Conservation (phyloP, 2,797 vertebrate genomes). For the Pterois miles region DNA sequence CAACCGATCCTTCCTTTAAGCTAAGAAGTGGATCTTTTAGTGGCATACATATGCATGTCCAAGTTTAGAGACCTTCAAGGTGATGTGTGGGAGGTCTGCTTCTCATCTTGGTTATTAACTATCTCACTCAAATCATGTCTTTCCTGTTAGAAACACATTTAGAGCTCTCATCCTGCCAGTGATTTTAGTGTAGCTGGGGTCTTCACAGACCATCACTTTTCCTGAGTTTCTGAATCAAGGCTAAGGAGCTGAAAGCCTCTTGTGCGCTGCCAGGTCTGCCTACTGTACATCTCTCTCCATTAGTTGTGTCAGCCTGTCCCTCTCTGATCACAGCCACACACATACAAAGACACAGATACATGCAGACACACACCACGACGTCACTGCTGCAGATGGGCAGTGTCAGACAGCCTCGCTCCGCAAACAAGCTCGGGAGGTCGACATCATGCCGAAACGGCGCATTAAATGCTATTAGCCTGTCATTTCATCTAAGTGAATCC, state of each 20-base stretch:
- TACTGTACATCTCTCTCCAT: conserved; percentile 75
- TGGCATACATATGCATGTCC: conserved; percentile 2
- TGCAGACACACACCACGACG: conserved; percentile 6
- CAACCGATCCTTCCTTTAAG: neutral
- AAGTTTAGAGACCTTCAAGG: conserved; percentile 10
- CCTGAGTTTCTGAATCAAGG: conserved; percentile 57
- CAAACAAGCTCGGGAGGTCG: conserved; percentile 73
- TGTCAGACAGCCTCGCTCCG: conserved; percentile 74
- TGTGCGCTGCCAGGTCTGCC: conserved; percentile 53
- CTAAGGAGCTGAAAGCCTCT: conserved; percentile 75
- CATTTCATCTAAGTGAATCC: conserved; percentile 83
- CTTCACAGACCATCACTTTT: conserved; percentile 60
- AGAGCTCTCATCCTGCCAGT: conserved; percentile 55
- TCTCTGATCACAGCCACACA: conserved; percentile 58
- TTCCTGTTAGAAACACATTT: conserved; percentile 62
- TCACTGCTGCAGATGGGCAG: conserved; percentile 67
- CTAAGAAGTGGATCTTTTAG: conserved; percentile 13
- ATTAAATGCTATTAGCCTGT: conserved; percentile 86
- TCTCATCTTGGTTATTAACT: conserved; percentile 61
- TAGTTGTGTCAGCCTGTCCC: conserved; percentile 70
- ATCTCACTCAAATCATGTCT: conserved; percentile 50
- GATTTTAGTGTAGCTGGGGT: conserved; percentile 44
- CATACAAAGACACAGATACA: conserved; percentile 10
- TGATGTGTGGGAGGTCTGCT: conserved; percentile 42
- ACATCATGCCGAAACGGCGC: conserved; percentile 82